phyloP scores from a whole-genome alignment of 2,113 vertebrate species.

The Colaptes auratus region DNA sequence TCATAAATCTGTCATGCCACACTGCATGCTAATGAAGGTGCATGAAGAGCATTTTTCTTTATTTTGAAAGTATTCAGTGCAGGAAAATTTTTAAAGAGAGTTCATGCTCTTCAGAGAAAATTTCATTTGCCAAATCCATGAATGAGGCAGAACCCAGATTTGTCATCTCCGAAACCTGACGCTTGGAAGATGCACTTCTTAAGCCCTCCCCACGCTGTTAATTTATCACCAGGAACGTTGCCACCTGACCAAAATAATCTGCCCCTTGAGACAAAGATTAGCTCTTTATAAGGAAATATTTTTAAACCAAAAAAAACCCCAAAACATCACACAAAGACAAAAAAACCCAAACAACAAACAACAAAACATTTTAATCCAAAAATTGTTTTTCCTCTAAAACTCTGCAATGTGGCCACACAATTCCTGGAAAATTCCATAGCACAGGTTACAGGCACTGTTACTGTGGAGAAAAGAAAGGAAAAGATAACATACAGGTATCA shows the following conservation, averaged over 20 bases:
- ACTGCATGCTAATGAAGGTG: constrained; percentile 40
- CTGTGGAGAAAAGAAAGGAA: not conserved
- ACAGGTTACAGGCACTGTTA: not conserved
- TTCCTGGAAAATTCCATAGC: not conserved
- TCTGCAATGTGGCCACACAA: constrained; percentile 3
- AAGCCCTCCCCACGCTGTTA: not conserved
- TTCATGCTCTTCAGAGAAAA: not conserved
- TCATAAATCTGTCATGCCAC: constrained; percentile 39
- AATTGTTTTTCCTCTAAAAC: not conserved
- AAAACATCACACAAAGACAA: too few relatives aligned
- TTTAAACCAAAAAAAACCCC: not conserved
- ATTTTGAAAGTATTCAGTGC: constrained; percentile 12
- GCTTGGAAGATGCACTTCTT: not conserved
- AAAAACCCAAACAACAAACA: too few relatives aligned
- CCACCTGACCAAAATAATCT: not conserved
- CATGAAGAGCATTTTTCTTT: constrained; percentile 51
- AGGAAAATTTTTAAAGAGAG: constrained; percentile 22
- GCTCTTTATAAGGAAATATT: not conserved
- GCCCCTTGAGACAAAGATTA: not conserved
- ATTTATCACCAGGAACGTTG: not conserved
- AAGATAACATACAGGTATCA: not conserved
- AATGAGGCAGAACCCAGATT: not conserved
- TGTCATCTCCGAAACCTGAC: not conserved
- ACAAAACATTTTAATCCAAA: too few relatives aligned
- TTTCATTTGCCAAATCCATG: not conserved